A percentile compares a stretch with the other conserved stretches of the same genome.
Evolutionary conservation across 1,140 invertebrate genomes (phyloP).

Genomic region (Hyphantria cunea): DNA sequence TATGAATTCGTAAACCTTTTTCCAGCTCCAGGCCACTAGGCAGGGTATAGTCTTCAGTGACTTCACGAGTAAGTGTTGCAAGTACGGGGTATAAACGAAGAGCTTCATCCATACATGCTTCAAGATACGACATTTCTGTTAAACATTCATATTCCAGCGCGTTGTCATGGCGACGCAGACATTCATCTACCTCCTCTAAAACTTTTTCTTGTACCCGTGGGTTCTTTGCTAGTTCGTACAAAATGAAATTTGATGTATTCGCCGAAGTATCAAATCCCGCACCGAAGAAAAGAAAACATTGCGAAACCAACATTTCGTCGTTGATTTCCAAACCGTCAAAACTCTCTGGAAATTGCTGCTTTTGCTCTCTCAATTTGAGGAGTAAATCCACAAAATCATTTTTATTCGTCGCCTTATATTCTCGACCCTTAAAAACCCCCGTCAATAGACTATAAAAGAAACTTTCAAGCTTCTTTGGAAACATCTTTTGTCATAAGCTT

Average conservation of each 20-base stretch:
- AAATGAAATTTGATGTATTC: conserved; percentile 68
- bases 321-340: conserved; percentile 18
- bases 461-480: conserved; percentile 7
- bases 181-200: conserved; percentile 80
- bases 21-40: conserved; percentile 44
- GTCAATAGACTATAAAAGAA: conserved; percentile 34
- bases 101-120: conserved; percentile 43
- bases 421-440: conserved; percentile 20
- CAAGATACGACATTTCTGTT: conserved; percentile 56
- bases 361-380: conserved; percentile 36
- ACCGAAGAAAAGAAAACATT: conserved; percentile 85
- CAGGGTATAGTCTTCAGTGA: conserved; percentile 52
- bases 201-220: conserved; percentile 73
- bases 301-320: conserved; percentile 83
- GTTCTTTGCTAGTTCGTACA: conserved; percentile 79
- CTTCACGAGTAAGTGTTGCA: conserved; percentile 36
- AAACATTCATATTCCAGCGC: conserved; percentile 61
- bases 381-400: conserved; percentile 45
- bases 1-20: conserved; percentile 42
- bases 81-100: conserved; percentile 55
- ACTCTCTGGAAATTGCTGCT: not conserved
- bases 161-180: conserved; percentile 54
- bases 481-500: conserved; percentile 25
- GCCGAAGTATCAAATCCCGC: conserved; percentile 82
- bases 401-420: conserved; percentile 27